These are phyloP conservation scores for Lycorma delicatula DNA, from an alignment of 1,140 invertebrate genomes.

Conservation along the genomic window DNA sequence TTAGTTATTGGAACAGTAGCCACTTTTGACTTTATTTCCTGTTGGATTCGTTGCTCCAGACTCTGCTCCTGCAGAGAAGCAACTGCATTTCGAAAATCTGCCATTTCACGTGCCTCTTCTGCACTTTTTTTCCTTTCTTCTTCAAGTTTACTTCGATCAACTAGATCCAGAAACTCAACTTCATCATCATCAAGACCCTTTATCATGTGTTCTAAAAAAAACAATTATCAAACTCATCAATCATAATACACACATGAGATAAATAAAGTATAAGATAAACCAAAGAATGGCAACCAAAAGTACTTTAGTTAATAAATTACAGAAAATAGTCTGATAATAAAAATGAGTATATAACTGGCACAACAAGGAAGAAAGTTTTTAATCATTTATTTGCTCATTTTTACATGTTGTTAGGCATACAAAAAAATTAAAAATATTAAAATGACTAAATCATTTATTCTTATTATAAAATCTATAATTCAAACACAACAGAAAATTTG, in stretches of 20 bases:
- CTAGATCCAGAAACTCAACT: conserved; percentile 82
- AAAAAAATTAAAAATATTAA: no score
- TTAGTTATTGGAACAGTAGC: conserved; percentile 33
- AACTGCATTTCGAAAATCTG: conserved; percentile 71
- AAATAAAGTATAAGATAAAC: no score
- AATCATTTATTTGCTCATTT: no score
- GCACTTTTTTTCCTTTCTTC: conserved; percentile 68
- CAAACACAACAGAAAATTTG: no score
- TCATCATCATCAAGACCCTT: conserved; percentile 92
- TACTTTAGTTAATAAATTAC: no score
- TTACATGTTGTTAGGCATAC: no score
- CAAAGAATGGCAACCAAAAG: no score
- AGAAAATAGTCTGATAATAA: no score
- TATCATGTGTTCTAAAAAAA: conserved; percentile 79
- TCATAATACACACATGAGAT: conserved; percentile 8
- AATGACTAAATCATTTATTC: no score
- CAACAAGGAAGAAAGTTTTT: no score
- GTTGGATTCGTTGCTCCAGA: conserved; percentile 52
- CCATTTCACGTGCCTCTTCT: conserved; percentile 72
- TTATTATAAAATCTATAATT: no score
- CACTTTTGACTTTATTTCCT: conserved; percentile 42
- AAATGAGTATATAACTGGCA: no score
- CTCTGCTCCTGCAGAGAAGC: conserved; percentile 68
- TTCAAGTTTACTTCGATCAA: conserved; percentile 75
- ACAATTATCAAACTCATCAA: conserved; percentile 21